Evolutionary conservation across 64 coral and sea anemone genomes (phyloP).

Genomic region (Exaiptasia diaphana): DNA sequence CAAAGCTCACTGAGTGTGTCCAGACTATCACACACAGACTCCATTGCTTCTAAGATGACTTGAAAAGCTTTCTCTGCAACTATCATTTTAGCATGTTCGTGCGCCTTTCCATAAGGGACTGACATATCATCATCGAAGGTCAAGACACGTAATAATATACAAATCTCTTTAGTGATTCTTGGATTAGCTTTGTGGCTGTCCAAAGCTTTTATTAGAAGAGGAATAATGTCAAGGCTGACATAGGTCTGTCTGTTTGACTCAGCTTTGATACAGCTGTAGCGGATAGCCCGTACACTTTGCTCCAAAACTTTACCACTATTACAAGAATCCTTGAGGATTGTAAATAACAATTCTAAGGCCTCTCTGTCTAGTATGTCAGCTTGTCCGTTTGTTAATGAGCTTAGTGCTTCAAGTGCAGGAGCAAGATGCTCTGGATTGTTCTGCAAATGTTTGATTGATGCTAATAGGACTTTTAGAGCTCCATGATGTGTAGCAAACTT

Average conservation of each 20-base stretch:
- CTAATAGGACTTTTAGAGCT: conserved; percentile 42
- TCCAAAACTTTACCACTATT: conserved; percentile 9
- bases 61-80: conserved; percentile 72
- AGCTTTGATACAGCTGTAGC: conserved; percentile 60
- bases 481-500: conserved; percentile 71
- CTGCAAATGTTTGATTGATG: conserved; percentile 46
- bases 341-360: conserved; percentile 51
- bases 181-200: conserved; percentile 33
- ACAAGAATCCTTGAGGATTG: conserved; percentile 56
- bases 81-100: conserved; percentile 84
- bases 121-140: conserved; percentile 96
- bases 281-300: conserved; percentile 43
- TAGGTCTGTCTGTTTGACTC: conserved; percentile 84
- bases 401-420: conserved; percentile 52
- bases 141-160: conserved; percentile 59
- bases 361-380: conserved; percentile 37
- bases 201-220: conserved; percentile 57
- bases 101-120: conserved; percentile 83
- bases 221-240: conserved; percentile 62
- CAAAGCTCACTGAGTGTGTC: conserved; percentile 64
- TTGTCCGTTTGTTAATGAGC: conserved; percentile 63
- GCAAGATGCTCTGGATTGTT: conserved; percentile 26
- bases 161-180: conserved; percentile 56
- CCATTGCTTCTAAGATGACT: conserved; percentile 55
- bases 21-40: conserved; percentile 9